Conservation (phyloP, 2,888 invertebrate genomes). For the Epistrophe eligans region DNA sequence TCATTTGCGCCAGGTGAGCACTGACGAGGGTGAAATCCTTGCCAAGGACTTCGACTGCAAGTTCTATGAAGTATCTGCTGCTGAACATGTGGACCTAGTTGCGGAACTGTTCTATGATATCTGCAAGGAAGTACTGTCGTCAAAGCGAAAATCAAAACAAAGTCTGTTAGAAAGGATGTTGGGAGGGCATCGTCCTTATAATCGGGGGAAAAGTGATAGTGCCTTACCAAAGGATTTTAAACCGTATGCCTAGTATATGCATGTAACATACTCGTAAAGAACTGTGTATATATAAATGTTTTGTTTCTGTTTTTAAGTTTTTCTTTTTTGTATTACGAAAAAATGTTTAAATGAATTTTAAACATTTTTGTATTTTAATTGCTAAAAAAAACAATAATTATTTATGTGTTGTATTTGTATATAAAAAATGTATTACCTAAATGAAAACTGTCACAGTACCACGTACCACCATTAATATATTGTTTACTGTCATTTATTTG, state of each 20-base stretch:
- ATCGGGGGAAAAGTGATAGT: conserved; percentile 94
- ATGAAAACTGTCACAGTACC: neutral
- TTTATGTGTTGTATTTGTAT: neutral
- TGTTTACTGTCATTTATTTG: neutral
- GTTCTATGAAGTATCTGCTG: conserved; percentile 94
- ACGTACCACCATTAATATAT: neutral
- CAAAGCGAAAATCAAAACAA: conserved; percentile 92
- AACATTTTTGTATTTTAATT: neutral
- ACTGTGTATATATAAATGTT: neutral
- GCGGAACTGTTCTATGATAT: conserved; percentile 94
- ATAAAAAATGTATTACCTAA: neutral
- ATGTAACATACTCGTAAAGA: neutral
- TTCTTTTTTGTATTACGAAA: neutral
- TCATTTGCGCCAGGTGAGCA: conserved; percentile 93
- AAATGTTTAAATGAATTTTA: neutral
- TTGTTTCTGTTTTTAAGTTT: neutral
- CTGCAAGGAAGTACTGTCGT: conserved; percentile 91
- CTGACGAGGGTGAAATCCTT: conserved; percentile 94
- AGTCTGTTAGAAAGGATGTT: conserved; percentile 93
- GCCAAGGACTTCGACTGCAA: conserved; percentile 95
- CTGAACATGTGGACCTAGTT: conserved; percentile 93
- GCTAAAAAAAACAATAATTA: neutral
- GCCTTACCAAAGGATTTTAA: conserved; percentile 91
- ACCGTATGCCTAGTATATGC: neutral
- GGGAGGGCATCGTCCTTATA: conserved; percentile 90